These are phyloP conservation scores for Peromyscus nudipes DNA, from an alignment of 2,797 vertebrate genomes.

Conservation along the genomic window DNA sequence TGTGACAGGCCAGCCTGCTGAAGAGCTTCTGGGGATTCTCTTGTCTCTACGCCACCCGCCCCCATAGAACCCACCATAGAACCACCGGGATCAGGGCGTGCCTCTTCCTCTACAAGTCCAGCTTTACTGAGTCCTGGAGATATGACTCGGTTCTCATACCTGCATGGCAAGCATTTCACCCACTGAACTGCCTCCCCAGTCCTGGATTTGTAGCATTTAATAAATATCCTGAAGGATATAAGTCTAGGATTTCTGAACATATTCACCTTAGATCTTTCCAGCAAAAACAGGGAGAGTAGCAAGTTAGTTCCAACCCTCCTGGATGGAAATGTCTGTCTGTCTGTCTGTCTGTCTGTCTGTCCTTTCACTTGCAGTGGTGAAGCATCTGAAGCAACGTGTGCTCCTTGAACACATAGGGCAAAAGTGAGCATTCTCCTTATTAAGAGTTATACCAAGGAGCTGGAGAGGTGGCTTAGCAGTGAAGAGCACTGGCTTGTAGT, in stretches of 20 bases:
- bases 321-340: slow-evolving; percentile 25
- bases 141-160: neutral
- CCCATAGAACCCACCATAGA: neutral
- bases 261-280: slow-evolving; percentile 41
- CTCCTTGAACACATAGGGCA: slow-evolving; percentile 39
- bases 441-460: slow-evolving; percentile 31
- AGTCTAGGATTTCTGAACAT: slow-evolving; percentile 36
- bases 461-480: no score
- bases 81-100: neutral
- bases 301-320: slow-evolving; percentile 3
- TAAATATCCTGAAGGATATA: slow-evolving; percentile 25
- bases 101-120: neutral
- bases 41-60: neutral
- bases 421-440: slow-evolving; percentile 49
- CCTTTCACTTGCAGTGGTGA: neutral
- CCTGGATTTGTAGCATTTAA: neutral
- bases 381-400: slow-evolving; percentile 47
- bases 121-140: neutral
- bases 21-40: neutral
- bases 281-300: slow-evolving; percentile 31
- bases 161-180: neutral
- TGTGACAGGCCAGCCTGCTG: neutral
- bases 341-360: neutral
- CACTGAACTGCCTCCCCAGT: neutral
- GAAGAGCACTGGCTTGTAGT: no score